Evolutionary conservation across 2,113 vertebrate genomes (phyloP).

Genomic region (Tyrannus savana): DNA sequence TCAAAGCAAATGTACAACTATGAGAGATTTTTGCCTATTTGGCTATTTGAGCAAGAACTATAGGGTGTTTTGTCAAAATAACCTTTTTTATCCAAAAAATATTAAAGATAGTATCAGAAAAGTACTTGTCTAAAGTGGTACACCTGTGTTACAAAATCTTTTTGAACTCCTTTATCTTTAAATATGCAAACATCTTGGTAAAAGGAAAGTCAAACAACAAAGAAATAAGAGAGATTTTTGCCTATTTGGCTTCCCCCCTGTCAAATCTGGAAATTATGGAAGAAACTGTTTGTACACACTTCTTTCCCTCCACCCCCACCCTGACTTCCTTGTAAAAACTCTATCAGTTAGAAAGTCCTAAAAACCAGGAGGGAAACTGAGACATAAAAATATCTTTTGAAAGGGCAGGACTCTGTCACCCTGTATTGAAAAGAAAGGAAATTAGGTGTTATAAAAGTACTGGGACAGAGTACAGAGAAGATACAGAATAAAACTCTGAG

Average conservation of each 20-base stretch:
- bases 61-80: background rate
- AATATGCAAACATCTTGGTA: background rate
- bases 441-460: background rate
- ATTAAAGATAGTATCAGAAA: background rate
- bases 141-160: background rate
- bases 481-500: background rate
- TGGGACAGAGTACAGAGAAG: background rate
- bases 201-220: background rate
- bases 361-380: background rate
- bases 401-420: background rate
- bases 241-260: background rate
- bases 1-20: background rate
- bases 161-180: background rate
- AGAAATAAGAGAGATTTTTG: background rate
- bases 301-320: too few species aligned
- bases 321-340: background rate
- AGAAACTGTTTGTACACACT: background rate
- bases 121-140: background rate
- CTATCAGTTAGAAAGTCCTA: background rate
- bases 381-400: background rate
- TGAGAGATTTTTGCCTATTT: too few species aligned
- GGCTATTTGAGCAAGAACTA: background rate
- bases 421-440: background rate
- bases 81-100: background rate
- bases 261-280: background rate